A percentile compares a stretch with the other conserved stretches of the same genome.
Evolutionary conservation across 2,797 vertebrate genomes (phyloP).

Genomic region (Pelobates cultripes): DNA sequence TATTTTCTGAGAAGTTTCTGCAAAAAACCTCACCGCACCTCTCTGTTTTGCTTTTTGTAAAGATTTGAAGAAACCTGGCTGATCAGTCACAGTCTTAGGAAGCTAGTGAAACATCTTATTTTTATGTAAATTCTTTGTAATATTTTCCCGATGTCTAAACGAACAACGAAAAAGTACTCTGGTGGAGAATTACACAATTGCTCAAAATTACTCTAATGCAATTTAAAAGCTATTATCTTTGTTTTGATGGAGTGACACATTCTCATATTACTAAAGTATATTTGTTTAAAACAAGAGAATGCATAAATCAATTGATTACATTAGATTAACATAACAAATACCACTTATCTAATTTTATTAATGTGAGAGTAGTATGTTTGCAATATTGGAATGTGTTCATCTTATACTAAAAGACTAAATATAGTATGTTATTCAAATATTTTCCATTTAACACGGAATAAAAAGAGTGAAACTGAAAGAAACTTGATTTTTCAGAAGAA

Average conservation of each 20-base stretch:
- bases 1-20: no score
- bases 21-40: no score
- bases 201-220: constrained; percentile 34
- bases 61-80: no score
- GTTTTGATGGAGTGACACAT: constrained; percentile 45
- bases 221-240: constrained; percentile 44
- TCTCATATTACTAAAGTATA: constrained; percentile 49
- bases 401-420: constrained; percentile 13
- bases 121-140: constrained; percentile 40
- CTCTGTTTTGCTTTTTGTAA: no score
- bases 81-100: no score
- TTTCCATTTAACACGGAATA: no score
- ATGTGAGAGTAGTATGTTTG: constrained; percentile 27
- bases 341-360: constrained; percentile 40
- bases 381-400: constrained; percentile 35
- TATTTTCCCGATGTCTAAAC: constrained; percentile 28
- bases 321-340: constrained; percentile 47
- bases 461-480: no score
- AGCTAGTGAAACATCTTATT: no score
- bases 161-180: constrained; percentile 29
- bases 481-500: no score
- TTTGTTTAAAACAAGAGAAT: constrained; percentile 43
- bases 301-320: constrained; percentile 49
- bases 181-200: background rate
- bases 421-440: background rate